Evolutionary conservation across 2,888 invertebrate genomes (phyloP), one percentile per base, ranked within the genome.

Genomic region (Nephrotoma guestfalica): DNA sequence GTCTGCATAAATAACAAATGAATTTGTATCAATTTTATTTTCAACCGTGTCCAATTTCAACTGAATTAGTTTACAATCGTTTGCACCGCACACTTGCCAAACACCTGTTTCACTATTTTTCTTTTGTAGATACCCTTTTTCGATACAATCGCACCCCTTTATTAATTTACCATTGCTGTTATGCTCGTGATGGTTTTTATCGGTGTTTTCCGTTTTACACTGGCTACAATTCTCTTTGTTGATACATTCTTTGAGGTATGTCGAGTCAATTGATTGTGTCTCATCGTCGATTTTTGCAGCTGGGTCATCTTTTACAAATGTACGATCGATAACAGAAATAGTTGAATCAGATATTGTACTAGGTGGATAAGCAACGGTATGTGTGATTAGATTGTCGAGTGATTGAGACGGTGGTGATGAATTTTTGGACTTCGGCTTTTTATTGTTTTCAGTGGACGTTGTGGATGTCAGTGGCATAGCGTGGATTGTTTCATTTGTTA

Each of bases 261-360:
- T 86, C n/a, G 18, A 43, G 6, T 43, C 18, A 41, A 41, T 30
- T 30, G 41, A 71, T 71, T 47, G 41, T 30, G 40, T 30, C 41
- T 41, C 57, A 9, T 47, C 57, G 30, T 83, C 83, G 9, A 41
- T 2, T 9, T 42, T 71, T 42, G 18, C 83, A 43, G 5, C 18
- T 15, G 7, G 4, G 6, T 42, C 15, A 11, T 45, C 71, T 43
- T 43, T 86, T 6, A n/a, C 41, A 86, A 87, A 87, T 83, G 88
- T 87, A 45, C 87, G 87, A 15, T 88, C 88, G 11, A 88, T 87
- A 4, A 88, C 41, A 30, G 87, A 83, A 1, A 88, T 51, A 13
- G 88, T 71, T 47, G 87, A 87, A 42, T 88, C 88, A 0, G 88
- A 88, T 57, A 86, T 88, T 15, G 88, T 86, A 86, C 88, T 88